Evolutionary conservation across 2,797 vertebrate genomes (phyloP), one percentile per base, ranked within the genome.

Genomic region (Aphelocoma californica): DNA sequence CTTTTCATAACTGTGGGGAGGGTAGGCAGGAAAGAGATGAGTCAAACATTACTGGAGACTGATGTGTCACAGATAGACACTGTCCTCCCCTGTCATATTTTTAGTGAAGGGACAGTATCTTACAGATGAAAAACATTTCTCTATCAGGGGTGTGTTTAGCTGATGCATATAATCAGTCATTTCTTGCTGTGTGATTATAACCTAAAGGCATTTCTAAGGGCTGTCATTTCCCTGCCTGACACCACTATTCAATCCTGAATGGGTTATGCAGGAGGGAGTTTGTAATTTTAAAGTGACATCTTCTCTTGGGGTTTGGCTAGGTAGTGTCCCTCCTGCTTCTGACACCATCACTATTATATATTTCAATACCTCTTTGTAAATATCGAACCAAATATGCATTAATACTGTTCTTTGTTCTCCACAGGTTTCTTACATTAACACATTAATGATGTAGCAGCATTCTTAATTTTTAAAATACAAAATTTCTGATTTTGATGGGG

Each of bases 141-240:
- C 92, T 95, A 86, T 94, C 94, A 90, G 64, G 62, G n/a, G 9
- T 79, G 48, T 51, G 57, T 87, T 95, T 95, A 93, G 77, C 57
- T 82, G 87, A 92, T 94, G 64, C 44, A 81, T 66, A 18, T 57
- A 81, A 83, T 90, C 86, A 95, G 70, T 89, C 2, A 86, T 84
- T 94, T 70, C 57, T 86, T 95, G 28, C 51, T 81, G 67, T 86
- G 58, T 69, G 36, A 45, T 84, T 93, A 53, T 78, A 90, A 91
- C 93, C 88, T 90, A 62, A 88, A 93, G 95, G 83, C 86, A 82
- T 92, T 87, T 93, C 79, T 87, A 71, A 81, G 42, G n/a, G 69
- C 72, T 95, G 95, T 96, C 88, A 79, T 93, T 91, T 95, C 56
- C 34, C 71, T 84, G 66, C 74, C 70, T 84, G 85, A 92, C 57